phyloP scores from a whole-genome alignment of 2,888 invertebrate species.

The Rhorus exstirpatorius region DNA sequence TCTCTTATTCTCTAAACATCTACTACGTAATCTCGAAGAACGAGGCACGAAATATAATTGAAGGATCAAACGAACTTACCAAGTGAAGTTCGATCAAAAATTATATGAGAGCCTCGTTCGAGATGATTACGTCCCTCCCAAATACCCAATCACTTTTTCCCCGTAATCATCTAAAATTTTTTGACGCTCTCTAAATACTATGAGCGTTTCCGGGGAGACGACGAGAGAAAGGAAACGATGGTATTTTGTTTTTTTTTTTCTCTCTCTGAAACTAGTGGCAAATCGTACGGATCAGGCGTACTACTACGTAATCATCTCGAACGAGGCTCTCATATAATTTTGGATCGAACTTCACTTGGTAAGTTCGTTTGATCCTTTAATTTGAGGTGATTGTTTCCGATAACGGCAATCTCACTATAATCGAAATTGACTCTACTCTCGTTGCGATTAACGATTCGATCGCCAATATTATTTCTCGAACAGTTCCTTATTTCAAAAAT shows the following conservation, averaged over 20 bases:
- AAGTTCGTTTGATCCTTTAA: constrained; percentile 19
- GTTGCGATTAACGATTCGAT: too few relatives aligned
- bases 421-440: too few relatives aligned
- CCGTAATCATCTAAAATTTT: background rate
- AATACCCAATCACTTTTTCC: background rate
- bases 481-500: too few relatives aligned
- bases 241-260: background rate
- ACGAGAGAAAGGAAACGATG: too few relatives aligned
- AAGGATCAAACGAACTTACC: constrained; percentile 22
- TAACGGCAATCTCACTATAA: too few relatives aligned
- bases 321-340: too few relatives aligned
- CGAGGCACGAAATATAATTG: constrained; percentile 52
- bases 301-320: constrained; percentile 5
- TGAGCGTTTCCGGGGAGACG: background rate
- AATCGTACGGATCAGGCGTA: constrained; percentile 3
- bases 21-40: constrained; percentile 58
- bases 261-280: constrained; percentile 1
- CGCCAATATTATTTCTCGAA: too few relatives aligned
- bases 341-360: background rate
- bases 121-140: constrained; percentile 35
- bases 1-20: constrained; percentile 38
- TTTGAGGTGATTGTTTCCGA: too few relatives aligned
- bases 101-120: constrained; percentile 38
- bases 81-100: background rate
- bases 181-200: background rate